phyloP scores from a whole-genome alignment of 2,888 invertebrate species.

The Augochlorella aurata region DNA sequence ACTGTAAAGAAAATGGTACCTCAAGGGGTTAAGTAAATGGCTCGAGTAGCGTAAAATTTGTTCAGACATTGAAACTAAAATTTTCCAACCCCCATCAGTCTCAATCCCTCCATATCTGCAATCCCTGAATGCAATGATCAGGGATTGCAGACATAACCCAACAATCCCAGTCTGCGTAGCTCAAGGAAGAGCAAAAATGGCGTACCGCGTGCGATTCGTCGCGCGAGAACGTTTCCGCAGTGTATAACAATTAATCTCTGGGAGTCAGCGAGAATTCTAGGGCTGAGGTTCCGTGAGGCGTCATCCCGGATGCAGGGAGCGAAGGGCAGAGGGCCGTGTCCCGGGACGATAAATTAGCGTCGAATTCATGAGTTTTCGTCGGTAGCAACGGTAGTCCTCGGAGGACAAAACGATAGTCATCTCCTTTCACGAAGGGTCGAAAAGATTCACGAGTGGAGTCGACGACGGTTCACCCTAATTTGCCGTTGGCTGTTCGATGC shows the following conservation, averaged over 20 bases:
- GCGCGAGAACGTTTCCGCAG: constrained; percentile 29
- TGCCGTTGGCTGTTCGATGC: constrained; percentile 45
- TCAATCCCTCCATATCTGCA: too few relatives aligned
- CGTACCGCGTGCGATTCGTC: constrained; percentile 11
- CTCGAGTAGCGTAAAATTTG: too few relatives aligned
- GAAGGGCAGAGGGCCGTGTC: constrained; percentile 24
- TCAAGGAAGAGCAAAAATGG: not conserved
- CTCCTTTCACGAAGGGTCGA: constrained; percentile 68
- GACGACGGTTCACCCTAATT: constrained; percentile 64
- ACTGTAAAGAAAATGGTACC: too few relatives aligned
- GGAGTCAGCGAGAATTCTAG: constrained; percentile 52
- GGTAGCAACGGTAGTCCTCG: constrained; percentile 70
- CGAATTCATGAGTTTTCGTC: constrained; percentile 69
- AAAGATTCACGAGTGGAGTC: constrained; percentile 64
- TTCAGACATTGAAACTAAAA: too few relatives aligned
- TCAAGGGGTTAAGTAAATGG: too few relatives aligned
- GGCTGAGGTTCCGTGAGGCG: constrained; percentile 27
- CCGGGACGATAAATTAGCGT: constrained; percentile 65
- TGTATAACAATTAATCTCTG: constrained; percentile 48
- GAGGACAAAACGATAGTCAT: constrained; percentile 71
- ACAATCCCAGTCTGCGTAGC: too few relatives aligned
- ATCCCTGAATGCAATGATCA: too few relatives aligned
- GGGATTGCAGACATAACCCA: too few relatives aligned
- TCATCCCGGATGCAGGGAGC: constrained; percentile 54
- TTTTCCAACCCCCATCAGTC: too few relatives aligned